Conservation (phyloP, 2,113 vertebrate genomes). For the Pavo muticus region DNA sequence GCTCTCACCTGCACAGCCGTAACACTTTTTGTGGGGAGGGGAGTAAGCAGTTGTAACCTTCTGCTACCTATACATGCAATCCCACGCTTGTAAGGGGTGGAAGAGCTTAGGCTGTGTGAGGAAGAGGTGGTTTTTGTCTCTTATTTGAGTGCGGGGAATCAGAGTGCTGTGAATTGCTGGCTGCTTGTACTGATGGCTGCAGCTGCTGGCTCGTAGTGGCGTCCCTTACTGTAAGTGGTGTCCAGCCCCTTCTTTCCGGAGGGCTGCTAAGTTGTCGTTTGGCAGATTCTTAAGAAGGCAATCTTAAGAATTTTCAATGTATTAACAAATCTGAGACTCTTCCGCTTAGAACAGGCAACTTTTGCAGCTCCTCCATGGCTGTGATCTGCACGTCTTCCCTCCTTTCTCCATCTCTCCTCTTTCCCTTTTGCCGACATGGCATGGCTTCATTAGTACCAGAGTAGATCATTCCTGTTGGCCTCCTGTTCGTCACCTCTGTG, state of each 20-base stretch:
- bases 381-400: slow-evolving; percentile 25
- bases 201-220: not conserved
- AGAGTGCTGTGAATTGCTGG: not conserved
- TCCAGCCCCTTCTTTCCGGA: not conserved
- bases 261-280: not conserved
- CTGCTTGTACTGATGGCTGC: not conserved
- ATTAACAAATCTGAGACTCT: not conserved
- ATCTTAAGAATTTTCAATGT: slow-evolving; percentile 43
- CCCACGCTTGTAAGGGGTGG: not conserved
- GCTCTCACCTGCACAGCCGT: not conserved
- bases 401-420: slow-evolving; percentile 7
- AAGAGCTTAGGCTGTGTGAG: not conserved
- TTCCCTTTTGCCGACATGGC: not conserved
- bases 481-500: slow-evolving; percentile 25
- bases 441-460: slow-evolving; percentile 32
- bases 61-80: not conserved
- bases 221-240: not conserved
- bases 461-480: slow-evolving; percentile 11
- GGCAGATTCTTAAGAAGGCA: slow-evolving; percentile 28
- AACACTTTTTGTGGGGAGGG: not conserved
- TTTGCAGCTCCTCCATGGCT: slow-evolving; percentile 34
- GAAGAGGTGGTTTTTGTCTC: not conserved
- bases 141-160: not conserved
- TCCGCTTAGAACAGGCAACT: slow-evolving; percentile 15
- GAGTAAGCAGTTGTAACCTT: not conserved